phyloP scores from a whole-genome alignment of 2,113 vertebrate species.

The Notiomystis cincta region DNA sequence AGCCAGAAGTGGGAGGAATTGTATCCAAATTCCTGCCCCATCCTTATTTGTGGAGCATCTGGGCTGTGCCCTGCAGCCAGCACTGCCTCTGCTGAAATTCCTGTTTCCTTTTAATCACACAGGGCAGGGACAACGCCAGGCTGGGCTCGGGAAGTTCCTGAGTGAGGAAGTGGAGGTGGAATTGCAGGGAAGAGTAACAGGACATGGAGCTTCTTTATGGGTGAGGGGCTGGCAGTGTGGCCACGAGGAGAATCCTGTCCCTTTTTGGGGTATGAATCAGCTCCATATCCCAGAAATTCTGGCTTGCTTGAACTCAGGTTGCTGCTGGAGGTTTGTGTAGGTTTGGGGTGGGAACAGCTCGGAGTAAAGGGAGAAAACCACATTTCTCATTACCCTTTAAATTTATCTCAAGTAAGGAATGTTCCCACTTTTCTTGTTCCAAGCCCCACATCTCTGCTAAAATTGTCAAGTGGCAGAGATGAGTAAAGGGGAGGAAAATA shows the following conservation, averaged over 20 bases:
- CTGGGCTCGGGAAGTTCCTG: not conserved
- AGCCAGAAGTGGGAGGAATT: not conserved
- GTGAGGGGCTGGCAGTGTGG: not conserved
- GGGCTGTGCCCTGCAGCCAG: not conserved
- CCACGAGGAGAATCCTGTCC: not conserved
- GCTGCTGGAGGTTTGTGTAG: not conserved
- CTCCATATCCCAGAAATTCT: not conserved
- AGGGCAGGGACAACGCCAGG: rapidly evolving
- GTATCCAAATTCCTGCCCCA: not conserved
- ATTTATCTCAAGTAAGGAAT: not conserved
- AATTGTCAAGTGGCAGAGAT: not conserved
- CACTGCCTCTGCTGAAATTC: not conserved
- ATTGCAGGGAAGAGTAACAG: not conserved
- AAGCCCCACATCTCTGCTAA: not conserved
- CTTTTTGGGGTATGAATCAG: rapidly evolving
- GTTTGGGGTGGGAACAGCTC: not conserved
- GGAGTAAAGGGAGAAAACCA: not conserved
- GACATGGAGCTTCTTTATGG: rapidly evolving
- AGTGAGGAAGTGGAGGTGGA: not conserved
- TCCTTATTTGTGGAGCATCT: not conserved
- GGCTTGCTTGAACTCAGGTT: not conserved
- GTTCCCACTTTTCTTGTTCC: not conserved
- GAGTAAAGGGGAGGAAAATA: not conserved
- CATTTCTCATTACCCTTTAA: not conserved
- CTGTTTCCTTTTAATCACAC: rapidly evolving